Conservation (phyloP, 1,140 invertebrate genomes). For the Heliconius eleuchia region DNA sequence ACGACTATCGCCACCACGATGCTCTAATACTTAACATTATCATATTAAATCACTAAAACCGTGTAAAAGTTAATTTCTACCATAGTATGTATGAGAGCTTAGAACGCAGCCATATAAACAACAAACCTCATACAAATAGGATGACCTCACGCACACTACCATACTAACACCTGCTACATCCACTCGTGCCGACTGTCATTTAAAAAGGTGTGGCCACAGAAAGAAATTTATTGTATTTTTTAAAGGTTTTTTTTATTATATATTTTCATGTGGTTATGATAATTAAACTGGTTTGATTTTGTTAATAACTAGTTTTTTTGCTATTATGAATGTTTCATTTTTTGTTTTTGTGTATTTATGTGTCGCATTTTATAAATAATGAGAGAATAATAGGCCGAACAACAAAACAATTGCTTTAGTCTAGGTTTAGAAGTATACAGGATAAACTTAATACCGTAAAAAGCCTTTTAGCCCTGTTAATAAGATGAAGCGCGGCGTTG, state of each 20-base stretch:
- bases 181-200: slow-evolving; percentile 74
- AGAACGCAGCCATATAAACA: slow-evolving; percentile 39
- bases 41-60: not conserved
- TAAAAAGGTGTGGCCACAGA: slow-evolving; percentile 39
- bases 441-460: too few relatives aligned
- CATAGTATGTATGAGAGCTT: slow-evolving; percentile 31
- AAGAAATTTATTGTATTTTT: slow-evolving; percentile 10
- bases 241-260: not conserved
- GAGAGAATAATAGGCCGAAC: too few relatives aligned
- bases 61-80: not conserved
- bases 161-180: slow-evolving; percentile 62
- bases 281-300: not conserved
- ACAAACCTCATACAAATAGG: slow-evolving; percentile 42
- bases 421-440: too few relatives aligned
- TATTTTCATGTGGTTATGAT: not conserved
- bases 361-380: too few relatives aligned
- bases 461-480: too few relatives aligned
- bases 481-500: too few relatives aligned
- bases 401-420: too few relatives aligned
- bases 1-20: not conserved
- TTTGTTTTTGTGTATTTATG: too few relatives aligned
- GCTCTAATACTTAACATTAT: not conserved
- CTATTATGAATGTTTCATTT: too few relatives aligned
- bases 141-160: slow-evolving; percentile 72
- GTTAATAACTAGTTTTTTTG: too few relatives aligned